Conservation (phyloP, 1,140 invertebrate species). For the Tetragonula clypearis region DNA sequence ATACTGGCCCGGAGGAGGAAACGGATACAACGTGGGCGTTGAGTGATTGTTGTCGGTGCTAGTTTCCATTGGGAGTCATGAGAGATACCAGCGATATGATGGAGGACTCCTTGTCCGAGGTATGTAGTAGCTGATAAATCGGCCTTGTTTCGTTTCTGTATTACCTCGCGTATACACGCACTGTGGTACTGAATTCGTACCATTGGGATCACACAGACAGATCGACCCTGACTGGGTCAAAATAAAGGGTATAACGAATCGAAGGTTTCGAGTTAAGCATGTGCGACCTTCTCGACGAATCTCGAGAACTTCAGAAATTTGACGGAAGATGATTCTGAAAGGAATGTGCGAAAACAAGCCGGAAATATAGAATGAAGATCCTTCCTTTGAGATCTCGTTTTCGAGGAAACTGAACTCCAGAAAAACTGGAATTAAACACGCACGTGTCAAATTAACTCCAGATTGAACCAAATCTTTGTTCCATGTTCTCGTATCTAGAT, state of each 20-base stretch:
- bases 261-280: neutral
- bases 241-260: neutral
- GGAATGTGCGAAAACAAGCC: neutral
- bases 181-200: neutral
- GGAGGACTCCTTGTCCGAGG: slow-evolving; percentile 71
- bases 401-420: neutral
- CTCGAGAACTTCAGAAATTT: neutral
- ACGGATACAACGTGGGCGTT: slow-evolving; percentile 66
- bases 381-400: neutral
- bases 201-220: neutral
- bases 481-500: neutral
- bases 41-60: slow-evolving; percentile 71
- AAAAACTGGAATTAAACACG: no score
- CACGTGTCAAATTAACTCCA: no score
- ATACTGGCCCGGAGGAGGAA: slow-evolving; percentile 30
- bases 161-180: neutral
- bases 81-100: slow-evolving; percentile 72
- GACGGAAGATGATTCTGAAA: neutral
- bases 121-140: slow-evolving; percentile 57
- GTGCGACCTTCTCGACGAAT: neutral
- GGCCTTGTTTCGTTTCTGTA: neutral
- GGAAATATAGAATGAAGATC: neutral
- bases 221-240: neutral
- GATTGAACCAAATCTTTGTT: neutral
- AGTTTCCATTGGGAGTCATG: slow-evolving; percentile 69